Percentiles rank a stretch among this genome's conserved stretches.
Conservation (phyloP, 2,888 invertebrate species). For the Leptodirus hochenwartii region DNA sequence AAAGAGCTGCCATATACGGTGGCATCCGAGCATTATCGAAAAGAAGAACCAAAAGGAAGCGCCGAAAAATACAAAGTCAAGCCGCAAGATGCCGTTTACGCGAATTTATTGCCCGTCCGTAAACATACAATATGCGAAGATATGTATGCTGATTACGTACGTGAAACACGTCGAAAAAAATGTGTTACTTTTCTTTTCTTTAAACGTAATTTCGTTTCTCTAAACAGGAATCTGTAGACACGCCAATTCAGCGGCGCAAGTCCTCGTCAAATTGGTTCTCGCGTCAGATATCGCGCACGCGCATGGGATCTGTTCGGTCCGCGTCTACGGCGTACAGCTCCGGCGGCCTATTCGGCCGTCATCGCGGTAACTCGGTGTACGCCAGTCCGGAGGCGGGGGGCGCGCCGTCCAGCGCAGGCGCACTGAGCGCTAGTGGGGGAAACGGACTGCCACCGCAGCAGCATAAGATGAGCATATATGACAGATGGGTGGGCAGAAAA, state of each 20-base stretch:
- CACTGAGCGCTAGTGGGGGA: constrained; percentile 11
- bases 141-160: constrained; percentile 79
- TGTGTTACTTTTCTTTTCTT: too few species aligned
- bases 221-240: constrained; percentile 84
- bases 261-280: constrained; percentile 64
- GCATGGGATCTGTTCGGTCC: constrained; percentile 72
- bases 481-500: constrained; percentile 63
- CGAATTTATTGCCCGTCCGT: constrained; percentile 51
- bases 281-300: constrained; percentile 63
- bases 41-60: constrained; percentile 71
- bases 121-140: constrained; percentile 56
- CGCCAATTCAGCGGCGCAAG: constrained; percentile 67
- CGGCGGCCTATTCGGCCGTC: constrained; percentile 54
- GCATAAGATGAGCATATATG: constrained; percentile 64
- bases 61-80: constrained; percentile 75
- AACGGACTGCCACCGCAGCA: constrained; percentile 30
- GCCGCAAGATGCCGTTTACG: constrained; percentile 67
- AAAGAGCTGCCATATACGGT: constrained; percentile 79
- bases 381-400: constrained; percentile 29
- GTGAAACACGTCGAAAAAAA: constrained; percentile 23
- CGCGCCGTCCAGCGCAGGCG: constrained; percentile 18
- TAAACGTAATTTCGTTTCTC: too few species aligned
- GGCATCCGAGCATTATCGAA: constrained; percentile 70
- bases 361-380: constrained; percentile 60
- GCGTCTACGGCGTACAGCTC: constrained; percentile 76